phyloP scores from a whole-genome alignment of 2,888 invertebrate species.

The Parnassius smintheus region DNA sequence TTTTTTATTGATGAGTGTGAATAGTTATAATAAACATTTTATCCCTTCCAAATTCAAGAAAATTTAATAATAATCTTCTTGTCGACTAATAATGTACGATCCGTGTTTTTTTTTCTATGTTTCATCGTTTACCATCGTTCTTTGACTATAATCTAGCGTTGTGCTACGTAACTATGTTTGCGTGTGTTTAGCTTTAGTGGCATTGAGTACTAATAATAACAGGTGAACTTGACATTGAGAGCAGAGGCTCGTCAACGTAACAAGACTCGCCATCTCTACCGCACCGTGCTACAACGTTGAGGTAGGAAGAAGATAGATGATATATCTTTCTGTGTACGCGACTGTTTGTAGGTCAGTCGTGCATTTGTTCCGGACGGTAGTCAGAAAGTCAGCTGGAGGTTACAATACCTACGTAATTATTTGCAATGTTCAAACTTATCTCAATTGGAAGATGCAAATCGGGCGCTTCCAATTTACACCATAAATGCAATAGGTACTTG shows the following conservation, averaged over 20 bases:
- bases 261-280: conserved; percentile 65
- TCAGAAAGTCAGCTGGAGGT: conserved; percentile 81
- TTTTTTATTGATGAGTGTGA: too few species aligned
- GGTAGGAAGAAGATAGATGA: conserved; percentile 62
- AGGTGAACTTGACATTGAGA: conserved; percentile 81
- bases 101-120: too few species aligned
- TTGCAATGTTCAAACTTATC: conserved; percentile 34
- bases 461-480: neutral
- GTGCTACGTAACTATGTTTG: conserved; percentile 53
- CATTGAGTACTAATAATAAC: conserved; percentile 80
- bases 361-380: conserved; percentile 78
- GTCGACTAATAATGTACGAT: too few species aligned
- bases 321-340: conserved; percentile 66
- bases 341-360: conserved; percentile 79
- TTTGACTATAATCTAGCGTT: conserved; percentile 38
- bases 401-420: conserved; percentile 66
- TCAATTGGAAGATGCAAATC: conserved; percentile 11
- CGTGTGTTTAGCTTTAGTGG: conserved; percentile 76
- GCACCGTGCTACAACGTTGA: conserved; percentile 42
- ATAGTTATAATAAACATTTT: too few species aligned
- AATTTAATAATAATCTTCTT: too few species aligned
- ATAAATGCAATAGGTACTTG: too few species aligned
- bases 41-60: too few species aligned
- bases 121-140: too few species aligned
- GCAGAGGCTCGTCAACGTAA: conserved; percentile 77